These are phyloP conservation scores for Pemphredon lugubris DNA, from an alignment of 2,888 invertebrate genomes.

Conservation along the genomic window DNA sequence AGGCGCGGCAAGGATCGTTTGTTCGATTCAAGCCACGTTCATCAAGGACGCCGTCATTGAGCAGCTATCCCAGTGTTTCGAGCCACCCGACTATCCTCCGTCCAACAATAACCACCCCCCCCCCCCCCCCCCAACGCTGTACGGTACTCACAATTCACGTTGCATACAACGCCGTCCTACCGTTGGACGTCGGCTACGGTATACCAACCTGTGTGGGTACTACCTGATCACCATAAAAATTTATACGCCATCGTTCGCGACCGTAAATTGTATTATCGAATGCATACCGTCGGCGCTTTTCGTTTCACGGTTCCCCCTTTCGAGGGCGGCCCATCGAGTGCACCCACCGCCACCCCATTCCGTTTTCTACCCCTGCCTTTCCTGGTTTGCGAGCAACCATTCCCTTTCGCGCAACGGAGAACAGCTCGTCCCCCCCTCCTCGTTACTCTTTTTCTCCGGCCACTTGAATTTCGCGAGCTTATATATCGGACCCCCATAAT, in stretches of 20 bases:
- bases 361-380: neutral
- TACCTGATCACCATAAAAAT: conserved; percentile 81
- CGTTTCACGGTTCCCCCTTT: too few species aligned
- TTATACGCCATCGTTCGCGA: conserved; percentile 75
- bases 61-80: conserved; percentile 16
- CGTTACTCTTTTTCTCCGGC: neutral
- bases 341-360: neutral
- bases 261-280: conserved; percentile 79
- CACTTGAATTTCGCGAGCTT: conserved; percentile 37
- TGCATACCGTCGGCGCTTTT: conserved; percentile 64
- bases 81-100: conserved; percentile 21
- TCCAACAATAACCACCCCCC: neutral
- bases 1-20: conserved; percentile 47
- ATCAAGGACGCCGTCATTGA: conserved; percentile 57
- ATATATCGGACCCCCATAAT: conserved; percentile 6
- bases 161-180: conserved; percentile 57
- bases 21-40: conserved; percentile 74
- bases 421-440: neutral
- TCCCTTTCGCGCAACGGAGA: neutral
- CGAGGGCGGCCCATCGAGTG: neutral
- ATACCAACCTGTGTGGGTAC: conserved; percentile 73
- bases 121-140: conserved; percentile 57
- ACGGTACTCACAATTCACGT: conserved; percentile 64
- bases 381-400: neutral
- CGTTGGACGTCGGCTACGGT: conserved; percentile 55